Evolutionary conservation across 2,888 invertebrate genomes (phyloP), one percentile per base, ranked within the genome.

Genomic region (Thysanoteuthis rhombus): DNA sequence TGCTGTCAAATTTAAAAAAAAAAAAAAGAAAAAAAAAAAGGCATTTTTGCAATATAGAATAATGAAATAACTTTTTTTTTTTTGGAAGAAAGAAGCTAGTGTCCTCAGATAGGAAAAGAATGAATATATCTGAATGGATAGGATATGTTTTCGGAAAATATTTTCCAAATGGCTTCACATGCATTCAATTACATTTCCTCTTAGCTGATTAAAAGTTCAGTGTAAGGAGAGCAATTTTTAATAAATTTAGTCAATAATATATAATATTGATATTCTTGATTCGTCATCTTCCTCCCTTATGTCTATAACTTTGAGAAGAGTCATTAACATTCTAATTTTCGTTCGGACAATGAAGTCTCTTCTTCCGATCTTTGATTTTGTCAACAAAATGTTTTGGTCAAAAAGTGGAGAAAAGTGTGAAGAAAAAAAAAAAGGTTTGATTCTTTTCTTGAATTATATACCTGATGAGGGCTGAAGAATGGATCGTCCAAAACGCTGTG

Each of bases 1-100:
- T 75, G 75, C 75, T 75, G 75, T 75, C 75, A 75, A 75, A 75
- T 75, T n/a, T n/a, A n/a, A n/a, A n/a, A n/a, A n/a, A n/a, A n/a
- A n/a, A n/a, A n/a, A n/a, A n/a, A n/a, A n/a, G n/a, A n/a, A n/a
- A n/a, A n/a, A n/a, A n/a, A n/a, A 42, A 42, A 36, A 75, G 4
- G 75, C 36, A 75, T n/a, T 75, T 75, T 75, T 75, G 75, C 75
- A 75, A 75, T 75, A 75, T 75, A 75, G n/a, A 75, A 75, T 16
- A 75, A 75, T 75, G n/a, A 36, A 75, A 75, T 75, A 75, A 75
- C 52, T 75, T n/a, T 32, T 32, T 32, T 25, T 58, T 25, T 58
- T 32, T 58, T 75, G 12, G 8, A n/a, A n/a, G 5, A 75, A 16
- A n/a, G 75, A 36, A n/a, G 75, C 36, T 75, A 10, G 4, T 36